Evolutionary conservation across 2,888 invertebrate genomes (phyloP).

Genomic region (Metacarcinus magister): DNA sequence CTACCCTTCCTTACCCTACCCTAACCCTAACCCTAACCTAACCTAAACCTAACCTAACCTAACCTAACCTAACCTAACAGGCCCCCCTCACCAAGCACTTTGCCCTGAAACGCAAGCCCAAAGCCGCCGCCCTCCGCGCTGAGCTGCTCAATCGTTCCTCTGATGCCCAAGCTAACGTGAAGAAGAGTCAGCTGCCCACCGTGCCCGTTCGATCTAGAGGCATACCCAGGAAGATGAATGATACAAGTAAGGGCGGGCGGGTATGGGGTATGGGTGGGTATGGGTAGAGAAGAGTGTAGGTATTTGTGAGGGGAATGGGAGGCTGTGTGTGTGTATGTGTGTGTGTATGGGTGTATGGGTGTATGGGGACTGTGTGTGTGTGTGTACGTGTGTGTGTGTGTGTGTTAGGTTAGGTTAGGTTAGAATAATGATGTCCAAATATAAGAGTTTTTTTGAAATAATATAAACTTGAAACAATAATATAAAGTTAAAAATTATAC

Average conservation of each 20-base stretch:
- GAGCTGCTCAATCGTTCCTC: conserved; percentile 96
- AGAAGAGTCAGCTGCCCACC: conserved; percentile 94
- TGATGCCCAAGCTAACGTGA: conserved; percentile 93
- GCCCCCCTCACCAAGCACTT: conserved; percentile 95
- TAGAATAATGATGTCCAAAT: no score
- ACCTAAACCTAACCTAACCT: not conserved
- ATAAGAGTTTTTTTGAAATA: no score
- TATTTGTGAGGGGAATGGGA: not conserved
- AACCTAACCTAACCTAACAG: conserved; percentile 85
- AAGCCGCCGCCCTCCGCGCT: conserved; percentile 94
- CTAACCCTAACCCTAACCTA: not conserved
- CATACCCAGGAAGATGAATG: conserved; percentile 98
- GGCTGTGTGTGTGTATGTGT: no score
- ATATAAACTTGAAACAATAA: no score
- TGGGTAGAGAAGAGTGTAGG: not conserved
- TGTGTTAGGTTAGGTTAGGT: no score
- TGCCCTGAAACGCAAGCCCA: conserved; percentile 95
- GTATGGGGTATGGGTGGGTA: not conserved
- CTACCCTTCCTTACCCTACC: not conserved
- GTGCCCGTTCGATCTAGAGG: conserved; percentile 94
- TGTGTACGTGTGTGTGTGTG: no score
- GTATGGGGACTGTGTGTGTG: no score
- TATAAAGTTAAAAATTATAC: no score
- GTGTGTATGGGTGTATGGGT: no score
- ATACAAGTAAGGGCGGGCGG: conserved; percentile 89